phyloP scores from a whole-genome alignment of 2,797 vertebrate genomes.

The Neostethus bicornis region DNA sequence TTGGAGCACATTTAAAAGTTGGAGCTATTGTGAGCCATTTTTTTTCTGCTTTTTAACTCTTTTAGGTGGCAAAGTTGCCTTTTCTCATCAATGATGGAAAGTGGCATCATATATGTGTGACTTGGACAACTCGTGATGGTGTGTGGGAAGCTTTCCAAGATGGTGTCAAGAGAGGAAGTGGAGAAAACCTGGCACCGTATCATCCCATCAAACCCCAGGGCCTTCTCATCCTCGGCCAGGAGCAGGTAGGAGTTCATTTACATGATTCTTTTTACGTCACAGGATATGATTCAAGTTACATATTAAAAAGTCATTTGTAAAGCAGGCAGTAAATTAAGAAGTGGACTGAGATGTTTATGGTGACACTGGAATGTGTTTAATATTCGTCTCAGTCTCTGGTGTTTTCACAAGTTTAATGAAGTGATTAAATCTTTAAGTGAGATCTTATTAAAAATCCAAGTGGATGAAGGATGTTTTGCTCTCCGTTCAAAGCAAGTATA shows the following conservation, averaged over 20 bases:
- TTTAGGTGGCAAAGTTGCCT: slow-evolving; percentile 93
- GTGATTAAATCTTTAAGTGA: slow-evolving; percentile 31
- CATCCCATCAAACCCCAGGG: slow-evolving; percentile 97
- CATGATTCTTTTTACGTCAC: neutral
- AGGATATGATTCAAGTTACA: too few relatives aligned
- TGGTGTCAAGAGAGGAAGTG: slow-evolving; percentile 89
- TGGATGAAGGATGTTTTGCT: neutral
- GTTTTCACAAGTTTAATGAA: slow-evolving; percentile 16
- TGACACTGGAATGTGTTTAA: slow-evolving; percentile 3
- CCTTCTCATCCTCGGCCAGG: slow-evolving; percentile 93
- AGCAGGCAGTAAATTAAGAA: neutral
- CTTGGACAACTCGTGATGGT: slow-evolving; percentile 96
- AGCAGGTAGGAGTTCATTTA: slow-evolving; percentile 87
- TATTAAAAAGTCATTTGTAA: neutral
- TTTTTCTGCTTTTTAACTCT: neutral
- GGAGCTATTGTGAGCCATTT: neutral
- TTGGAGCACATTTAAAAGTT: neutral
- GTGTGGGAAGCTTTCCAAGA: slow-evolving; percentile 99
- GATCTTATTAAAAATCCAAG: slow-evolving; percentile 13
- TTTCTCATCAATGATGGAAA: slow-evolving; percentile 95
- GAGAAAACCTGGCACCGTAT: slow-evolving; percentile 94
- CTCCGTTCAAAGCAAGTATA: neutral
- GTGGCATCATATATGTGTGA: slow-evolving; percentile 97
- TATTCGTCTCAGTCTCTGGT: neutral
- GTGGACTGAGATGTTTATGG: neutral